These are phyloP conservation scores for Copidosoma floridanum DNA, from an alignment of 1,140 invertebrate species.

Conservation along the genomic window DNA sequence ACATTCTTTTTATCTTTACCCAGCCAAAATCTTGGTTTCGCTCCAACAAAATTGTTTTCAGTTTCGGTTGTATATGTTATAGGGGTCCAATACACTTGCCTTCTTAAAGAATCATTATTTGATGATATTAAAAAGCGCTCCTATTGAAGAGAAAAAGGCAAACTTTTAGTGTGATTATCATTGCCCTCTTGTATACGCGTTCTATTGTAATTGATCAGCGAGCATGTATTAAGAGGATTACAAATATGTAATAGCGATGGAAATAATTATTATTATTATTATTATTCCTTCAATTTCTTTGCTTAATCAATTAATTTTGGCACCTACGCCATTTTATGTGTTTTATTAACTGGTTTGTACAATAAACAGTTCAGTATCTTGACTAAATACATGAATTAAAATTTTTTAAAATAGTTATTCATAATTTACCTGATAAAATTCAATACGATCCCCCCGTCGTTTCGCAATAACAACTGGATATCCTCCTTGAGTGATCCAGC, in stretches of 20 bases:
- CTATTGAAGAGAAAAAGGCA: not conserved
- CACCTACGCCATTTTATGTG: too few relatives aligned
- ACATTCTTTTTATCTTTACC: constrained; percentile 32
- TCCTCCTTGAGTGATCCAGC: constrained; percentile 71
- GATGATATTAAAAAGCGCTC: constrained; percentile 18
- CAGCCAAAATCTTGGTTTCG: constrained; percentile 41
- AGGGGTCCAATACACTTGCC: constrained; percentile 35
- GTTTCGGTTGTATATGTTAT: constrained; percentile 30
- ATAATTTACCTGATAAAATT: constrained; percentile 55
- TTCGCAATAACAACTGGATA: constrained; percentile 68
- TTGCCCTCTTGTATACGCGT: too few relatives aligned
- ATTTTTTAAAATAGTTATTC: not conserved
- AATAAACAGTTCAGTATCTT: not conserved
- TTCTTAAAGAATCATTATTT: not conserved
- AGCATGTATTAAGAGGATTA: too few relatives aligned
- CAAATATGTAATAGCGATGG: too few relatives aligned
- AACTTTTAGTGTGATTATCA: not conserved
- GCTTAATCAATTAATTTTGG: too few relatives aligned
- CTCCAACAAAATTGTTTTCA: constrained; percentile 17
- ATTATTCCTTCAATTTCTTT: too few relatives aligned
- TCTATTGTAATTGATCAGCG: too few relatives aligned
- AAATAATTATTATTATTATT: too few relatives aligned
- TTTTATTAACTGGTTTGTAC: too few relatives aligned
- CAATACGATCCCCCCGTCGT: constrained; percentile 46
- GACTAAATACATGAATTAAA: not conserved